These are phyloP conservation scores for Lottia scabra DNA, from an alignment of 2,888 invertebrate species.

Conservation along the genomic window DNA sequence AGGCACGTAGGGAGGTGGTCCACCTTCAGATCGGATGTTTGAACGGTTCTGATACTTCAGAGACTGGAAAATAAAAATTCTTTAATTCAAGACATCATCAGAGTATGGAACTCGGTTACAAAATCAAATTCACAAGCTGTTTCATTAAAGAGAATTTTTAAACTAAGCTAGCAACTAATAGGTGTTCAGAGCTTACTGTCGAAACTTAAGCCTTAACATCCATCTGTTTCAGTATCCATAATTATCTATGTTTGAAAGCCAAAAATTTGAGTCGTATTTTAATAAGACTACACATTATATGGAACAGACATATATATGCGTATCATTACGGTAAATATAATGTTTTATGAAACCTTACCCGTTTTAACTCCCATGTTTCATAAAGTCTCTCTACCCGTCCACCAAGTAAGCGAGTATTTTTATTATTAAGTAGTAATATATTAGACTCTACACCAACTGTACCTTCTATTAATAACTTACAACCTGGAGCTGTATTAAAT, in stretches of 20 bases:
- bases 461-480: conserved; percentile 77
- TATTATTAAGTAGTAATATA: conserved; percentile 79
- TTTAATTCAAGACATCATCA: too few relatives aligned
- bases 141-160: neutral
- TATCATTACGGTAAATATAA: too few relatives aligned
- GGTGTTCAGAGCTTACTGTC: too few relatives aligned
- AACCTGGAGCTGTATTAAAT: conserved; percentile 89
- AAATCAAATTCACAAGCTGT: too few relatives aligned
- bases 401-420: conserved; percentile 81
- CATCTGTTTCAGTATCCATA: too few relatives aligned
- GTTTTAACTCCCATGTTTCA: conserved; percentile 81
- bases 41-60: conserved; percentile 57
- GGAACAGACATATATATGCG: too few relatives aligned
- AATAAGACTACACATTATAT: too few relatives aligned
- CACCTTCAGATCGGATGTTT: conserved; percentile 77
- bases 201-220: too few relatives aligned
- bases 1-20: conserved; percentile 91
- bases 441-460: conserved; percentile 78
- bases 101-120: too few relatives aligned
- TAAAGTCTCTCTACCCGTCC: conserved; percentile 85
- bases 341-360: conserved; percentile 38
- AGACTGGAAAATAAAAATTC: conserved; percentile 38
- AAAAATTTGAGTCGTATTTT: too few relatives aligned
- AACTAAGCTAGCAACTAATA: too few relatives aligned
- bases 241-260: too few relatives aligned